phyloP scores from a whole-genome alignment of 2,797 vertebrate species.

The Pristis pectinata region DNA sequence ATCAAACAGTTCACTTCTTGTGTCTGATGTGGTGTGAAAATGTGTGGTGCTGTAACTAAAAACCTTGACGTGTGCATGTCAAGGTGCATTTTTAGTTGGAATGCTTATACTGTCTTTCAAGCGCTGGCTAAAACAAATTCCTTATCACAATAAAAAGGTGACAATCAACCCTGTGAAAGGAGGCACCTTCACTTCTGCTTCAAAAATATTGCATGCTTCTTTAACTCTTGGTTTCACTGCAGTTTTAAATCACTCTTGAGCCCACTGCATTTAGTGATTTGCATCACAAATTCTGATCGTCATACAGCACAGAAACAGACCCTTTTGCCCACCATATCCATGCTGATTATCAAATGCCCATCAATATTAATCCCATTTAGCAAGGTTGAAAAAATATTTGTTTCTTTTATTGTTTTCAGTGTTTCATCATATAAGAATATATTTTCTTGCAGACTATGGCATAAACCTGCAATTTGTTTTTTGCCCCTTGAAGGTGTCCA shows the following conservation, averaged over 20 bases:
- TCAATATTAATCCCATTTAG: not conserved
- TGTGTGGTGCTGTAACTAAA: constrained; percentile 25
- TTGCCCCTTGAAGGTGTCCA: constrained; percentile 66
- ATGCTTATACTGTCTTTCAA: not conserved
- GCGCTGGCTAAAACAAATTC: not conserved
- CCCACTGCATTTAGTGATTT: not conserved
- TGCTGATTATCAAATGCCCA: too few relatives aligned
- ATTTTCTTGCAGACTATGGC: not conserved
- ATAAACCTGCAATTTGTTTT: constrained; percentile 15
- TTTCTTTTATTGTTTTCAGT: not conserved
- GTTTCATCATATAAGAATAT: not conserved
- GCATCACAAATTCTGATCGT: not conserved
- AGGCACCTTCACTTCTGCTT: not conserved
- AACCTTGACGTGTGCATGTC: not conserved
- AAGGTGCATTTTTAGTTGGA: not conserved
- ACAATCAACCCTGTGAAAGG: not conserved
- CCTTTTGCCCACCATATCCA: too few relatives aligned
- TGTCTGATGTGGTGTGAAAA: not conserved
- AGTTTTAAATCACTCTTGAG: not conserved
- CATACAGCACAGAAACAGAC: too few relatives aligned
- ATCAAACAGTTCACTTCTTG: not conserved
- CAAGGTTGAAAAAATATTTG: not conserved
- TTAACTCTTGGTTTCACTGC: not conserved
- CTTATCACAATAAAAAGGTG: not conserved
- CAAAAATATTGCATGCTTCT: not conserved